Evolutionary conservation across 2,797 vertebrate species (phyloP).

Genomic region (Thamnophis elegans): DNA sequence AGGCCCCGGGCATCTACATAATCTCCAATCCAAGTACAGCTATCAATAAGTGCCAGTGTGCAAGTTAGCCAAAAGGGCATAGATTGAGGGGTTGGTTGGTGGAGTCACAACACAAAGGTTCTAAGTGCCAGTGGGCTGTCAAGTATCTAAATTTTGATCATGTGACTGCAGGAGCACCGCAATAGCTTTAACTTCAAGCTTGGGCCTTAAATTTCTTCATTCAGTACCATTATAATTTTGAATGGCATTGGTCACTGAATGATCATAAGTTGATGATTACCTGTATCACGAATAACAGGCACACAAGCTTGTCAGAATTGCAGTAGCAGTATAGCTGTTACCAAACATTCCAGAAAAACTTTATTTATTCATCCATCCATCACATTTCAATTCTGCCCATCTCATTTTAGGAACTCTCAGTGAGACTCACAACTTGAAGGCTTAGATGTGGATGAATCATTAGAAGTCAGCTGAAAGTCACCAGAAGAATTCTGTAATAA

Average conservation of each 20-base stretch:
- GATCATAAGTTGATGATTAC: neutral
- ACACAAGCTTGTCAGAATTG: neutral
- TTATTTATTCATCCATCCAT: neutral
- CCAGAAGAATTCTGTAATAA: conserved; percentile 53
- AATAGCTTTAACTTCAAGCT: neutral
- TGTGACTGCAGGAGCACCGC: neutral
- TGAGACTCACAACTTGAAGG: neutral
- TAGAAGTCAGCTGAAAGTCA: conserved; percentile 49
- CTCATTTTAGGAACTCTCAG: neutral
- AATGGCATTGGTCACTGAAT: neutral
- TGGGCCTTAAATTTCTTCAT: neutral
- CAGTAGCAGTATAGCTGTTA: neutral
- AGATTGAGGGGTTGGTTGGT: too few relatives aligned
- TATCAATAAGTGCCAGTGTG: too few relatives aligned
- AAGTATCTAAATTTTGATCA: neutral
- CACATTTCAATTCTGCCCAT: neutral
- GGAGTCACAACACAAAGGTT: neutral
- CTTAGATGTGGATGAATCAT: neutral
- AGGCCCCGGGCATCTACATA: too few relatives aligned
- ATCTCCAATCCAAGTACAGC: too few relatives aligned
- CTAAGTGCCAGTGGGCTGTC: neutral
- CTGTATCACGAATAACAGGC: neutral
- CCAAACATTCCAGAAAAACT: neutral
- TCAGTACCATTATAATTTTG: neutral
- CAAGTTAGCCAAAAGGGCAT: too few relatives aligned